Evolutionary conservation across 2,888 invertebrate genomes (phyloP).

Genomic region (Allacma fusca): DNA sequence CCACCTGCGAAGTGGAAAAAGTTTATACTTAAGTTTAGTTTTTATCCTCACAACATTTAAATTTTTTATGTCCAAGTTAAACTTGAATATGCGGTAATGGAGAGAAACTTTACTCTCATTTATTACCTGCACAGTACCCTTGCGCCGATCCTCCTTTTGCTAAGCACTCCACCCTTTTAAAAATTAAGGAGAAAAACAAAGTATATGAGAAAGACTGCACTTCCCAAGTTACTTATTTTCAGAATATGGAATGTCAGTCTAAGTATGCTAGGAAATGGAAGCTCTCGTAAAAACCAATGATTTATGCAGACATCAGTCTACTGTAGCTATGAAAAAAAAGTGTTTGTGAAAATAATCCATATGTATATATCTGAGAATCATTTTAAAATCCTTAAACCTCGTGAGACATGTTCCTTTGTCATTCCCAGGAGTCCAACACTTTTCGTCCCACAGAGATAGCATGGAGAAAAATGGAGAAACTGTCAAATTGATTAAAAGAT

Average conservation of each 20-base stretch:
- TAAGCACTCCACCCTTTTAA: slow-evolving; percentile 69
- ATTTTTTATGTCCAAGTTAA: background rate
- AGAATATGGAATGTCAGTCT: too few relatives aligned
- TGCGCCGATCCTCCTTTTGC: slow-evolving; percentile 71
- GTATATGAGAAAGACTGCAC: background rate
- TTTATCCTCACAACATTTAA: background rate
- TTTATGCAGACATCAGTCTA: too few relatives aligned
- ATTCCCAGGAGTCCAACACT: slow-evolving; percentile 58
- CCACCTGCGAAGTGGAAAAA: slow-evolving; percentile 72
- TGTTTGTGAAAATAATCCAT: too few relatives aligned
- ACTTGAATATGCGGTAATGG: background rate
- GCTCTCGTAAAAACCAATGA: too few relatives aligned
- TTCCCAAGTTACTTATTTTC: background rate
- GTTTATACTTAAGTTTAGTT: background rate
- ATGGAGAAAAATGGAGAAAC: slow-evolving; percentile 56
- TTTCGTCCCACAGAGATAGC: slow-evolving; percentile 57
- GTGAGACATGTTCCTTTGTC: slow-evolving; percentile 60
- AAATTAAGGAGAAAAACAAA: background rate
- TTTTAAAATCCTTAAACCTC: slow-evolving; percentile 39
- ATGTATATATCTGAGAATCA: too few relatives aligned
- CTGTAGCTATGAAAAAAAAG: too few relatives aligned
- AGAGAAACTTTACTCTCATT: background rate
- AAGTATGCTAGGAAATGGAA: too few relatives aligned
- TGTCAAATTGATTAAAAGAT: background rate
- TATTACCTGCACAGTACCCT: slow-evolving; percentile 64